Evolutionary conservation across 2,888 invertebrate genomes (phyloP).

Genomic region (Ochropacha duplaris): DNA sequence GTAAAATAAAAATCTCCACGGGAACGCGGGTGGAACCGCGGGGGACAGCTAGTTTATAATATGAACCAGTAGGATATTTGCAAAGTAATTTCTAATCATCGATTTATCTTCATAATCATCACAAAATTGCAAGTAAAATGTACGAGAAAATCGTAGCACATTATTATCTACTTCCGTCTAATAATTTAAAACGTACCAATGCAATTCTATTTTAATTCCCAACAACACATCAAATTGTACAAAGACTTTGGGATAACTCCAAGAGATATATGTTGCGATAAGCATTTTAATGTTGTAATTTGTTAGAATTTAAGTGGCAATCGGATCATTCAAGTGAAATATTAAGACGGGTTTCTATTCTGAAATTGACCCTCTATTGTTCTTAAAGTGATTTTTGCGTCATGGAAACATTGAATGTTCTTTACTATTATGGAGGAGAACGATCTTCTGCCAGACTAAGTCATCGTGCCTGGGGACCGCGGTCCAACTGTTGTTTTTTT

Average conservation of each 20-base stretch:
- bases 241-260: background rate
- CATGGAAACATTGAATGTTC: background rate
- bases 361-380: background rate
- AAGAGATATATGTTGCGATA: background rate
- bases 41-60: no score
- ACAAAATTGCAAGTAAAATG: background rate
- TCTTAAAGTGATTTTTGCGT: background rate
- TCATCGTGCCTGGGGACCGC: no score
- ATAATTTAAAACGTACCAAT: background rate
- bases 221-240: background rate
- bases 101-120: background rate
- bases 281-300: background rate
- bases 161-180: background rate
- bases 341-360: background rate
- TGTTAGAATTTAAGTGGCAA: background rate
- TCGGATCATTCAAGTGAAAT: background rate
- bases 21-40: no score
- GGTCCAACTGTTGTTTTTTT: no score
- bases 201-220: background rate
- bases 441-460: no score
- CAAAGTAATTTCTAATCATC: no score
- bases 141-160: background rate
- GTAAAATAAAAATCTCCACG: no score
- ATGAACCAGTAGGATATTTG: no score
- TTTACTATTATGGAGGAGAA: no score